Conservation (phyloP, 2,797 vertebrate genomes). For the Falco naumanni region DNA sequence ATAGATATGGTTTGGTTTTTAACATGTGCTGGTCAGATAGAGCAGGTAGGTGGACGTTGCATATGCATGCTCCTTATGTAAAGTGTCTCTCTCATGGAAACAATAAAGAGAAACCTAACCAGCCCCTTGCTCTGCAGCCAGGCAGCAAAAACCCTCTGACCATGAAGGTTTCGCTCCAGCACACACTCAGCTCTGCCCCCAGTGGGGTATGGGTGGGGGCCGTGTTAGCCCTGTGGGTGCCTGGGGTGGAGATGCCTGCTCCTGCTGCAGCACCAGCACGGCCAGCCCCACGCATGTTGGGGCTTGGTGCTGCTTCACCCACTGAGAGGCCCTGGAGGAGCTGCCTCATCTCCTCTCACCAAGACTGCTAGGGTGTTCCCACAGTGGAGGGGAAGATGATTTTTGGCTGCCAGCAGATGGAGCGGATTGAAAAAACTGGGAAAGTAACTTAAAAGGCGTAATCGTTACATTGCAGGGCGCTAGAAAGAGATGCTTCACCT, state of each 20-base stretch:
- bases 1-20: neutral
- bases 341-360: rapidly evolving
- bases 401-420: neutral
- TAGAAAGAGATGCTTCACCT: neutral
- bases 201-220: neutral
- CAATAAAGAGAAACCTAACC: neutral
- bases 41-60: neutral
- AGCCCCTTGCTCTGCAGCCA: neutral
- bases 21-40: neutral
- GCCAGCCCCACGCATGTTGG: neutral
- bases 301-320: neutral
- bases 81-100: neutral
- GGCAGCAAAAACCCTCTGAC: neutral
- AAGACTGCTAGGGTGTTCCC: neutral
- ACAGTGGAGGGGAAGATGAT: neutral
- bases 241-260: neutral
- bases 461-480: neutral
- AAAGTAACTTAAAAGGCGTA: neutral
- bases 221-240: too few relatives aligned
- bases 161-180: neutral
- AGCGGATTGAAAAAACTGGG: neutral
- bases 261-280: neutral
- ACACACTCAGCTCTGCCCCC: neutral
- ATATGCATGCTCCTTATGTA: neutral
- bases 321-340: rapidly evolving